Percentiles rank a stretch among this genome's conserved stretches.
These are phyloP conservation scores for Artibeus jamaicensis DNA, from an alignment of 2,797 vertebrate species.

Conservation along the genomic window DNA sequence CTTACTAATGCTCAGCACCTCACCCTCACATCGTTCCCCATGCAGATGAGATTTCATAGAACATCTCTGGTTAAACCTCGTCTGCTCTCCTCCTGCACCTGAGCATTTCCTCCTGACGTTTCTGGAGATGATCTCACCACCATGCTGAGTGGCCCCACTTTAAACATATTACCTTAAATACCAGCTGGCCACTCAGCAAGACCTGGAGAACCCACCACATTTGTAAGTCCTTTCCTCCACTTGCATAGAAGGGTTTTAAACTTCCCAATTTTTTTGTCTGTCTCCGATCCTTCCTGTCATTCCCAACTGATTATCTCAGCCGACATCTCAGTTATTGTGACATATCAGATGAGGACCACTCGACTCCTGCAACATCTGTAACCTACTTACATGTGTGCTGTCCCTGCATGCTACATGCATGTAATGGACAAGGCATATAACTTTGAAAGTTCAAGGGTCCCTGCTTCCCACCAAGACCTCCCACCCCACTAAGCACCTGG, in stretches of 20 bases:
- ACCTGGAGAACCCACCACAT: neutral
- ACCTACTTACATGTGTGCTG: neutral
- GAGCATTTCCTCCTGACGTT: neutral
- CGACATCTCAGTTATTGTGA: neutral
- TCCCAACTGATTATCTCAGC: neutral
- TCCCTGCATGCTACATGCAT: neutral
- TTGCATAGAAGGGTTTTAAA: neutral
- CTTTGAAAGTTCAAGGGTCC: too few relatives aligned
- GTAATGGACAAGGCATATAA: neutral
- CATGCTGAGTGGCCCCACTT: neutral
- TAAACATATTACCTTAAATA: neutral
- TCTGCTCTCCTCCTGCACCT: neutral
- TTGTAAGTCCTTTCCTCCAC: neutral
- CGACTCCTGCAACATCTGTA: neutral
- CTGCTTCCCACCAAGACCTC: neutral
- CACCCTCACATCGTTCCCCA: neutral
- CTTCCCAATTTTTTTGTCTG: neutral
- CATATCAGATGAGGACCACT: neutral
- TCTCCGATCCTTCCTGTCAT: neutral
- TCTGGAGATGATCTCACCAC: neutral
- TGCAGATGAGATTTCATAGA: neutral
- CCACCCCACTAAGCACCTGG: too few relatives aligned
- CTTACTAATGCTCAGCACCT: neutral
- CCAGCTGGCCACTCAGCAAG: neutral
- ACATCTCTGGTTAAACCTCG: neutral